Evolutionary conservation across 2,888 invertebrate genomes (phyloP), one percentile per base, ranked within the genome.

Genomic region (Amphipyra berbera): DNA sequence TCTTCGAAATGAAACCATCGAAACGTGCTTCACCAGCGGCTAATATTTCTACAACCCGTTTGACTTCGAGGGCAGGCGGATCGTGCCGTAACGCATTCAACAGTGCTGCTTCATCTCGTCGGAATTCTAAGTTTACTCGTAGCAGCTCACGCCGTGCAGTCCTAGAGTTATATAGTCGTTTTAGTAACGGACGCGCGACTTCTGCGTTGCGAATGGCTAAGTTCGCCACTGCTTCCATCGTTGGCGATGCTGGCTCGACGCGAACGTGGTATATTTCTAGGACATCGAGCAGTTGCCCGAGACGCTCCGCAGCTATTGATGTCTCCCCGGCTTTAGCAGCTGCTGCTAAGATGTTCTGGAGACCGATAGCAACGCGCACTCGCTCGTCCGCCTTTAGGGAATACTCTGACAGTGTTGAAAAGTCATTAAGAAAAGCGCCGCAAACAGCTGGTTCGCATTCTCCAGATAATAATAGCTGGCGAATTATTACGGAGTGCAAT

Each of bases 81-180:
- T 90, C 84, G 46, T 92, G 90, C 15, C 85, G 87, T 10, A 93
- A 65, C 0, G 82, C 89, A 62, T 93, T 93, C 0, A 88, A 1
- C 42, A 88, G 88, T 0, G 91, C 88, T 2, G 76, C 85, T 44
- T 88, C 82, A n/a, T 82, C 83, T 42, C 83, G 81, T 0, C 78
- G 74, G 0, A 89, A 61, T 5, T 70, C 61, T 49, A 90, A 87
- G n/a, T 86, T 86, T 47, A 83, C 81, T 5, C 58, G 62, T 15
- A 88, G 78, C 3, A 93, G 71, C 50, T 83, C 76, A 44, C 84
- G 85, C 8, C 92, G 87, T 5, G 84, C 89, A 8, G 88, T 67
- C 37, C 79, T 82, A 1, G 74, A 66, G 0, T 84, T 33, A 50
- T 79, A 92, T 2, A 92, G 53, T 6, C 81, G 78, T 2, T 53